Evolutionary conservation across 2,113 vertebrate species (phyloP).

Genomic region (Scolopax mira): DNA sequence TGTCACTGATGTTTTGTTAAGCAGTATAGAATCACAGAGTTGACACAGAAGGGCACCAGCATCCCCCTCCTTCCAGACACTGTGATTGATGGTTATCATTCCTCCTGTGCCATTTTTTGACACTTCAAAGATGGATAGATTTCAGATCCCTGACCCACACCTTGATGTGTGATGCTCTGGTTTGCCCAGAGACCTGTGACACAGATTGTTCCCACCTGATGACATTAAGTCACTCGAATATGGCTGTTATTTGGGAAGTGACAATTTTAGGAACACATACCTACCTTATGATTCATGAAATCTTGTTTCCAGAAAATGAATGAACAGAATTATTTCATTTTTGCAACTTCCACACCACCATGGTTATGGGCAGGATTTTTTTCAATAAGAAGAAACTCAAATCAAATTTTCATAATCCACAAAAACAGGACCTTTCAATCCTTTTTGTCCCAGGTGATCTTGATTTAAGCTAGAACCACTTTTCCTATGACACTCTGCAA

Average conservation of each 20-base stretch:
- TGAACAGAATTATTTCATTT: too few relatives aligned
- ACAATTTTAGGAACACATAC: neutral
- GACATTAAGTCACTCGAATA: neutral
- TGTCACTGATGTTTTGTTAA: neutral
- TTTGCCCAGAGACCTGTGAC: neutral
- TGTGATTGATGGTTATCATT: too few relatives aligned
- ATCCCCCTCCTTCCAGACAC: neutral
- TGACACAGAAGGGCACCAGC: neutral
- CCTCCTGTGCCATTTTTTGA: neutral
- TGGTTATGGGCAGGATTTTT: neutral
- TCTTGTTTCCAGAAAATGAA: neutral
- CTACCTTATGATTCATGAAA: neutral
- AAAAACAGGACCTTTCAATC: fast-evolving
- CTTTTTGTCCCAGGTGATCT: neutral
- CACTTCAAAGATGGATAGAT: neutral
- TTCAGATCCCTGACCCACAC: neutral
- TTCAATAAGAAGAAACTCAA: neutral
- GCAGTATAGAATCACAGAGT: neutral
- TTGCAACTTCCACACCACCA: neutral
- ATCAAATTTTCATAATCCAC: neutral
- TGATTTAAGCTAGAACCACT: neutral
- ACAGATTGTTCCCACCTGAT: neutral
- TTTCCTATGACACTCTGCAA: neutral
- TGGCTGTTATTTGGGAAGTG: neutral
- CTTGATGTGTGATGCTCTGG: neutral